Percentiles rank a stretch among this genome's conserved stretches.
Conservation (phyloP, 2,113 vertebrate genomes). For the Eleginops maclovinus region DNA sequence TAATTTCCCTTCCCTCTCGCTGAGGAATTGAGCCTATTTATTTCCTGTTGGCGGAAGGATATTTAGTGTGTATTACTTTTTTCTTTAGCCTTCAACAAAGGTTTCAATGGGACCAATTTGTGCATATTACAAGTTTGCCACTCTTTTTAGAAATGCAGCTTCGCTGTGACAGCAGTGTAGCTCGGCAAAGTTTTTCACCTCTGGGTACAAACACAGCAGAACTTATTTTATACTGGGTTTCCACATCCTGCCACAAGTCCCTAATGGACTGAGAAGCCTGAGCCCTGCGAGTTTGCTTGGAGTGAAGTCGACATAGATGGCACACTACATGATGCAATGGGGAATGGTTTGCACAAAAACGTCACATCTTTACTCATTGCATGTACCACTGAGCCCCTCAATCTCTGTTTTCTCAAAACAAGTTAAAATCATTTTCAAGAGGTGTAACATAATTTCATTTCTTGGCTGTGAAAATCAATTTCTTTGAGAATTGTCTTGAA, state of each 20-base stretch:
- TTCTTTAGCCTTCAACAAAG: conserved; percentile 54
- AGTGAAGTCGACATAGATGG: conserved; percentile 38
- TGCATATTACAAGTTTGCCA: conserved; percentile 61
- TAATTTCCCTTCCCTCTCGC: conserved; percentile 53
- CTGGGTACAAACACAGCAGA: conserved; percentile 54
- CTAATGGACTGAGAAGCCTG: conserved; percentile 36
- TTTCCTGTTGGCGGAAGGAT: conserved; percentile 60
- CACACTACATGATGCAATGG: conserved; percentile 43
- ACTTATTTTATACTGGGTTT: conserved; percentile 50
- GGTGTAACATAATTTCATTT: not conserved
- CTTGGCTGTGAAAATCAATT: not conserved
- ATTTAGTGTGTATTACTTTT: conserved; percentile 40
- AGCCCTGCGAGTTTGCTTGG: conserved; percentile 42
- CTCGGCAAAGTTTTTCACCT: conserved; percentile 62
- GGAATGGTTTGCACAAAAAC: conserved; percentile 12
- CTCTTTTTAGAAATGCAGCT: conserved; percentile 51
- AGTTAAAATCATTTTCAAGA: not conserved
- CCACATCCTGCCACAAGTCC: conserved; percentile 65
- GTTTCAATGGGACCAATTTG: conserved; percentile 79
- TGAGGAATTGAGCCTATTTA: conserved; percentile 56
- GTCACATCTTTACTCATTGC: not conserved
- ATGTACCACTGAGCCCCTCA: not conserved
- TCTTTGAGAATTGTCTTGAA: not conserved
- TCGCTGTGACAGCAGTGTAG: conserved; percentile 55
- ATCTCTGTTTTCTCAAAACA: conserved; percentile 21